These are phyloP conservation scores for Tetrax tetrax DNA, from an alignment of 2,113 vertebrate genomes.

Conservation along the genomic window DNA sequence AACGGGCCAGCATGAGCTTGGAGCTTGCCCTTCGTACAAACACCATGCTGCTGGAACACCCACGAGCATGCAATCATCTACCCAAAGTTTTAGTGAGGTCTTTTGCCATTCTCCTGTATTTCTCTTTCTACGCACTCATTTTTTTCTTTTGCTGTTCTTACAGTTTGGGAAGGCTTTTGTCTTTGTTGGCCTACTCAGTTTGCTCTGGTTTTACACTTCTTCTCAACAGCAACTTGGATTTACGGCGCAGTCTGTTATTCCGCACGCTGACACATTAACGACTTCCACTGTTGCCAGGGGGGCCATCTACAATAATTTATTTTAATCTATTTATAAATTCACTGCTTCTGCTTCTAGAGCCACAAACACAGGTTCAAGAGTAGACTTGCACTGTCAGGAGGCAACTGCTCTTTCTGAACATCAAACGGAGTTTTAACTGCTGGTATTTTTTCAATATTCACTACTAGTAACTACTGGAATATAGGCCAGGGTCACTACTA, in stretches of 20 bases:
- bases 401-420: not conserved
- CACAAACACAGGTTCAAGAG: not conserved
- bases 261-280: not conserved
- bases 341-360: not conserved
- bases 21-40: not conserved
- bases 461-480: not conserved
- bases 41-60: not conserved
- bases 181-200: not conserved
- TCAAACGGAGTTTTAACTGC: not conserved
- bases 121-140: not conserved
- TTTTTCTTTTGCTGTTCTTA: not conserved
- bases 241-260: not conserved
- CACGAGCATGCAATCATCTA: not conserved
- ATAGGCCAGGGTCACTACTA: not conserved
- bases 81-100: not conserved
- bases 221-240: not conserved
- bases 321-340: not conserved
- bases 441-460: not conserved
- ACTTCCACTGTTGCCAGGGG: not conserved
- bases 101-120: not conserved
- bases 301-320: not conserved
- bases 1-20: not conserved
- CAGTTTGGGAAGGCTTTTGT: not conserved
- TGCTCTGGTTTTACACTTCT: not conserved
- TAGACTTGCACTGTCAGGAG: not conserved